These are phyloP conservation scores for Nesoenas mayeri DNA, from an alignment of 2,113 vertebrate species.

Conservation along the genomic window DNA sequence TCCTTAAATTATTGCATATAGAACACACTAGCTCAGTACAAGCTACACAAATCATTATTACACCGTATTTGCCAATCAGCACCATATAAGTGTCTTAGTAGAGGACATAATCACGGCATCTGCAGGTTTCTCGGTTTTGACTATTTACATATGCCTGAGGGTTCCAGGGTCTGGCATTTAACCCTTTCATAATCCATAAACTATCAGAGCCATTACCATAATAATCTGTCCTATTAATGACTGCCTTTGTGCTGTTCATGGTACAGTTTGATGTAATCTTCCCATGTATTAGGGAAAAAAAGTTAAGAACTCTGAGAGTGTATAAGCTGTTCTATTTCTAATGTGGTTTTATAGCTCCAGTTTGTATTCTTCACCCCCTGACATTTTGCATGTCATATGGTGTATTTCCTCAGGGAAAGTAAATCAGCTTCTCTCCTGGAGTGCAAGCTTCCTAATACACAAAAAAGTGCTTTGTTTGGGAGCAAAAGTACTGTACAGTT, in stretches of 20 bases:
- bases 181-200: background rate
- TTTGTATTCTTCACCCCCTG: constrained; percentile 36
- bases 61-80: background rate
- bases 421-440: constrained; percentile 74
- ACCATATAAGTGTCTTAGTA: background rate
- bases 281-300: background rate
- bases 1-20: background rate
- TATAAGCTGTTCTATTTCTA: constrained; percentile 44
- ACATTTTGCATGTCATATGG: constrained; percentile 69
- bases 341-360: constrained; percentile 4
- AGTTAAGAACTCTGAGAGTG: background rate
- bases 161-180: background rate
- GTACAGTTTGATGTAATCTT: constrained; percentile 38
- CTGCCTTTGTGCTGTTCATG: background rate
- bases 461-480: constrained; percentile 62
- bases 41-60: background rate
- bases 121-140: background rate
- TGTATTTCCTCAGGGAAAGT: constrained; percentile 66
- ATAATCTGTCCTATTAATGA: background rate
- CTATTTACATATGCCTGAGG: background rate
- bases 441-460: constrained; percentile 66
- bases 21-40: background rate
- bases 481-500: constrained; percentile 68
- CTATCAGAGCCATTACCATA: background rate
- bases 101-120: background rate